Base-by-base conservation (phyloP, 2,113 vertebrate genomes). In the Anarhynchus alexandrinus region DNA sequence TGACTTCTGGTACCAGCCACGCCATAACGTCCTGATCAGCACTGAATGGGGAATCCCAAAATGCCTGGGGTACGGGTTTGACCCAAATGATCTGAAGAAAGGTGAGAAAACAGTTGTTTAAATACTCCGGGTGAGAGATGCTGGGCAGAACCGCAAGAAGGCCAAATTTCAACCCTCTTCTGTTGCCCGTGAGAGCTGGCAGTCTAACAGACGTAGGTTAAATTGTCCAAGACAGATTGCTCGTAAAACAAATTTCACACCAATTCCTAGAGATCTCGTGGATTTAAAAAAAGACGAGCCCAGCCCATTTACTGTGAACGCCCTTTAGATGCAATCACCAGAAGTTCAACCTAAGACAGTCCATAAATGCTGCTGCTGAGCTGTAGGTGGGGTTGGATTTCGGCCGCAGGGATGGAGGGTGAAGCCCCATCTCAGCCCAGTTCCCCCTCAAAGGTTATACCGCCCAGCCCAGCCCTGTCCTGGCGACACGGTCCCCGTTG, bases 1-100 rank as follows among this genome's bases (percentile, higher is more conserved):
- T 2, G 99, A 99, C 96, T 99, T 99, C 98, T 99, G 99, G 99
- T 99, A 99, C 97, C 99, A 99, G 65, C 99, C 99, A 0, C 98
- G 98, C 36, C 99, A 99, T 93, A 99, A 99, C 0, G 99, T 99
- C 94, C 98, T 99, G 98, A 98, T 99, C 91, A 99, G 99, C 98
- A 98, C 98, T 0, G 99, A 99, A 34, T 99, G 99, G 99, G 99
- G 98, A 0, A 88, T 98, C 1, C 99, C 99, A 5, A 99, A 98
- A 32, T 95, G 94, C 58, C 82, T 99, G 12, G 93, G 34, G 1
- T 36, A 97, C 0, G 99, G 99, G 4, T 99, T 99, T 61, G 97
- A 99, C 70, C 98, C 98, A 0, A 95, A 87, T 4, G 97, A 99
- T 5, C 97, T 99, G 49, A 93, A 96, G 58, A 98, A 98, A 10